phyloP scores from a whole-genome alignment of 2,797 vertebrate species.

The Sebastes kiyomatsui region DNA sequence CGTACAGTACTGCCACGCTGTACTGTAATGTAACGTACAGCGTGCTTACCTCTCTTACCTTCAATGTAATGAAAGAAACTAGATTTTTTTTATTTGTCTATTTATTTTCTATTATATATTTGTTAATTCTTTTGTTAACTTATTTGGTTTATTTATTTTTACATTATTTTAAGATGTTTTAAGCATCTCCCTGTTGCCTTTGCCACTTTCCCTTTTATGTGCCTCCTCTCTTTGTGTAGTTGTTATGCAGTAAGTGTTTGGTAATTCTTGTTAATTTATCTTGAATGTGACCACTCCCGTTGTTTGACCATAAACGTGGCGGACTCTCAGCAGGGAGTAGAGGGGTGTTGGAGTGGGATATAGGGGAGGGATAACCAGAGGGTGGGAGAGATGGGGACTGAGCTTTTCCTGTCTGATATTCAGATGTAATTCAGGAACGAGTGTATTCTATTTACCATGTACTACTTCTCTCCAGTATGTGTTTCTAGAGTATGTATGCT shows the following conservation, averaged over 20 bases:
- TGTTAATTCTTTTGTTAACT: conserved; percentile 71
- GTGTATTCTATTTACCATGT: conserved; percentile 68
- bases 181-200: conserved; percentile 92
- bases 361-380: conserved; percentile 27
- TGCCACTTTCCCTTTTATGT: conserved; percentile 91
- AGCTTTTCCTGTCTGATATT: conserved; percentile 83
- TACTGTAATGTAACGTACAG: conserved; percentile 64
- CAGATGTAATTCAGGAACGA: conserved; percentile 80
- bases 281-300: conserved; percentile 85
- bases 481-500: conserved; percentile 60
- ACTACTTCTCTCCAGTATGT: conserved; percentile 58
- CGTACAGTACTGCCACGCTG: conserved; percentile 57
- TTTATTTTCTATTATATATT: conserved; percentile 74
- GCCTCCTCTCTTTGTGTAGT: conserved; percentile 90
- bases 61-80: conserved; percentile 58
- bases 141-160: conserved; percentile 76
- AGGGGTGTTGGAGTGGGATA: conserved; percentile 45
- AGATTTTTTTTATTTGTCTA: conserved; percentile 71
- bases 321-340: conserved; percentile 54
- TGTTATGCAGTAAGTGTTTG: conserved; percentile 77
- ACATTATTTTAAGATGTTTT: conserved; percentile 79
- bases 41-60: conserved; percentile 73
- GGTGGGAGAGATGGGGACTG: conserved; percentile 59
- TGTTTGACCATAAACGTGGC: conserved; percentile 69
- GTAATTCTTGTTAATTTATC: conserved; percentile 74